These are phyloP conservation scores for Formica exsecta DNA, from an alignment of 1,140 invertebrate genomes.

Conservation along the genomic window DNA sequence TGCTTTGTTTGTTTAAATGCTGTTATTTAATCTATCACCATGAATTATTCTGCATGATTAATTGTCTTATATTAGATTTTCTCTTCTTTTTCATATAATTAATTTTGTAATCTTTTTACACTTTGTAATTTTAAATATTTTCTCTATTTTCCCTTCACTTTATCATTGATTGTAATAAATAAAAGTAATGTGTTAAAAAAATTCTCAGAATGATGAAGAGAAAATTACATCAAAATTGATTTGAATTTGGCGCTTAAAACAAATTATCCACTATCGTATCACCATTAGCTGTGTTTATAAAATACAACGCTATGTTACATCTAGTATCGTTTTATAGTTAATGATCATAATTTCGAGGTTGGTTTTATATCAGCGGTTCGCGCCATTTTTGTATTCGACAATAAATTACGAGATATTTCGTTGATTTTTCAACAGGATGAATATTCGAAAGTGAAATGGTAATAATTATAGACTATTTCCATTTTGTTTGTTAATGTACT, in stretches of 20 bases:
- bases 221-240: not conserved
- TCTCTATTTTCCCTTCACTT: not conserved
- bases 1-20: not conserved
- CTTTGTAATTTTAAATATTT: not conserved
- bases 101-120: not conserved
- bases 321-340: not conserved
- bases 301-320: not conserved
- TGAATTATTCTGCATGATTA: not conserved
- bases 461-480: not conserved
- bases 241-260: not conserved
- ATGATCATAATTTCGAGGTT: not conserved
- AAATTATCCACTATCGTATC: not conserved
- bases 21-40: not conserved
- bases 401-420: not conserved
- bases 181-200: not conserved
- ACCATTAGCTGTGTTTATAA: not conserved
- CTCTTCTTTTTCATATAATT: not conserved
- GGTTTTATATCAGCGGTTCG: not conserved
- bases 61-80: conserved; percentile 29
- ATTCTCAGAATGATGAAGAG: no score
- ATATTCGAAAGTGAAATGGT: conserved; percentile 33
- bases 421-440: conserved; percentile 1
- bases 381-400: not conserved
- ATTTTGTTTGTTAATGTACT: not conserved
- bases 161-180: not conserved